Percentiles rank a stretch among this genome's conserved stretches.
Conservation (phyloP, 2,797 vertebrate species). For the Heterohyrax brucei region DNA sequence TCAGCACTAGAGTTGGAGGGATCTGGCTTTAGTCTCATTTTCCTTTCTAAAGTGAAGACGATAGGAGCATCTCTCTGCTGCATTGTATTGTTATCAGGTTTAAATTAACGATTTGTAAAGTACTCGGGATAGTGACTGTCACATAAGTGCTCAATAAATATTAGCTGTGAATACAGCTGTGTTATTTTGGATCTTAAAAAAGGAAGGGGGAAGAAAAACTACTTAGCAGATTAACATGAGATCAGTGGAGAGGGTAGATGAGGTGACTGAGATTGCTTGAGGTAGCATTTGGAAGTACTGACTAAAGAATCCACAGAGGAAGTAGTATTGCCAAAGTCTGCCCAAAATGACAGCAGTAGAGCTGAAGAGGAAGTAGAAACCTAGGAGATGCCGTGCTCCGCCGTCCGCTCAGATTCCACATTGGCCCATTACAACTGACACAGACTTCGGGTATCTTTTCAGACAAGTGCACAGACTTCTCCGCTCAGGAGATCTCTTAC, state of each 20-base stretch:
- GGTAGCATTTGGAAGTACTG: neutral
- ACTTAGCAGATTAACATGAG: neutral
- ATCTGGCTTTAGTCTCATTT: neutral
- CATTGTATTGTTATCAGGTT: neutral
- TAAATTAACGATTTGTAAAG: conserved; percentile 24
- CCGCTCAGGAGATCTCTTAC: conserved; percentile 1
- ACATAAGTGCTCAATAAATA: neutral
- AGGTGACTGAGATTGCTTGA: conserved; percentile 5
- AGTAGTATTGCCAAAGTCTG: neutral
- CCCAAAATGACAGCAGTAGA: neutral
- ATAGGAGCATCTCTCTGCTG: neutral
- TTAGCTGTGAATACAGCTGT: neutral
- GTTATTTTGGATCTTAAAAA: conserved; percentile 53
- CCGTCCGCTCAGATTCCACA: neutral
- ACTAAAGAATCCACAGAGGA: neutral
- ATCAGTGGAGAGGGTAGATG: neutral
- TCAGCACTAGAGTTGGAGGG: neutral
- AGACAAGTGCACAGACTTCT: neutral
- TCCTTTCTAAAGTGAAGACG: neutral
- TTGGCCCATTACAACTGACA: conserved; percentile 1
- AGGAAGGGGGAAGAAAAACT: neutral
- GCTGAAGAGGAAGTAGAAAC: neutral
- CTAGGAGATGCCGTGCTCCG: neutral
- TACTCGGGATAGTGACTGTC: neutral
- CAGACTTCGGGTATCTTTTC: conserved; percentile 25